phyloP scores from a whole-genome alignment of 2,888 invertebrate species.

The Drosophila quasianomalipes region DNA sequence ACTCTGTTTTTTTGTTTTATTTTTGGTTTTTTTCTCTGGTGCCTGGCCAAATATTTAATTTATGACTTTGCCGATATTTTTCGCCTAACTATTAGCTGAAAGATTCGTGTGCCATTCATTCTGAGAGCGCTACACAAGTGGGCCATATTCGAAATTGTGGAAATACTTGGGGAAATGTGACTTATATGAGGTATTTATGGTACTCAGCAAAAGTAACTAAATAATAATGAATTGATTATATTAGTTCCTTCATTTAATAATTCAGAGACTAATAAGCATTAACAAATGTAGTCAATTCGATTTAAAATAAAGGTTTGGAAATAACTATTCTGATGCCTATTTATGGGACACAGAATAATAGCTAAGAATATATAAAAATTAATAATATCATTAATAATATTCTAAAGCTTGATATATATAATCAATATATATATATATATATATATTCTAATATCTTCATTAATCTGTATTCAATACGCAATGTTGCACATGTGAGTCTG shows the following conservation, averaged over 20 bases:
- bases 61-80: constrained; percentile 84
- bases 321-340: no score
- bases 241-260: no score
- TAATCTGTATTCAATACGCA: neutral
- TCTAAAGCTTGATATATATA: neutral
- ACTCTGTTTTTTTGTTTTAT: neutral
- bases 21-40: constrained; percentile 4
- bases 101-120: constrained; percentile 72
- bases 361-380: neutral
- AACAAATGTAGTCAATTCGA: no score
- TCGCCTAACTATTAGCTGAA: constrained; percentile 41
- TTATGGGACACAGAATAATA: neutral
- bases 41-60: constrained; percentile 81
- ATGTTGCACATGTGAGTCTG: neutral
- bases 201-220: neutral
- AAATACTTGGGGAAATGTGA: neutral
- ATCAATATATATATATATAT: no score
- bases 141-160: constrained; percentile 26
- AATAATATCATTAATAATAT: neutral
- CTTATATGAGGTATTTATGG: neutral
- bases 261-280: no score
- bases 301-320: no score
- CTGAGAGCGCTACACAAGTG: constrained; percentile 31
- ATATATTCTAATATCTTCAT: neutral
- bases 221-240: no score